Evolutionary conservation across 2,888 invertebrate genomes (phyloP).

Genomic region (Therioaphis trifolii): DNA sequence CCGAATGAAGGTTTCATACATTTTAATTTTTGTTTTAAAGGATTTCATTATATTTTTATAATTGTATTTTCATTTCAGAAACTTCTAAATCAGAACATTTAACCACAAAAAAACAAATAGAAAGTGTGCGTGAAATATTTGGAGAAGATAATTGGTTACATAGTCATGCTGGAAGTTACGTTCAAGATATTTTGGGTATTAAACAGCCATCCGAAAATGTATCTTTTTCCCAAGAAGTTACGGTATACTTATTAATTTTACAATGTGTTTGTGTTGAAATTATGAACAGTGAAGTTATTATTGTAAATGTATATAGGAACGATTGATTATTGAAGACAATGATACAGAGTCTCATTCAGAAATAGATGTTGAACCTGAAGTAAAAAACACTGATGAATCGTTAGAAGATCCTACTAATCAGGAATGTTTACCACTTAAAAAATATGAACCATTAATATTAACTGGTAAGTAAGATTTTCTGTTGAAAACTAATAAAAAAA

Average conservation of each 20-base stretch:
- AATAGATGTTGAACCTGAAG: background rate
- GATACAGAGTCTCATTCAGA: constrained; percentile 2
- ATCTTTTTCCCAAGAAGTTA: constrained; percentile 60
- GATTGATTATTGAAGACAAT: background rate
- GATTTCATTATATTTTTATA: background rate
- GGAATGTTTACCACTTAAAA: background rate
- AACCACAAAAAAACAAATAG: constrained; percentile 74
- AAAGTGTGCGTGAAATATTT: constrained; percentile 72
- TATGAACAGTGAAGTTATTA: background rate
- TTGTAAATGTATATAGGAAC: constrained; percentile 4
- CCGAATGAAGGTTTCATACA: constrained; percentile 21
- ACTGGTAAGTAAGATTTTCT: background rate
- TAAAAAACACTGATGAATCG: background rate
- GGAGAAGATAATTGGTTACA: constrained; percentile 75
- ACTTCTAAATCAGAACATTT: constrained; percentile 69
- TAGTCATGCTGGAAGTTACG: constrained; percentile 71
- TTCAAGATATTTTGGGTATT: constrained; percentile 73
- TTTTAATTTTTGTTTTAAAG: background rate
- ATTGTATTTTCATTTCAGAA: constrained; percentile 29
- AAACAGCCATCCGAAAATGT: constrained; percentile 66
- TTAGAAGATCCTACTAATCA: background rate
- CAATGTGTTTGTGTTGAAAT: too few relatives aligned
- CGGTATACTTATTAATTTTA: background rate
- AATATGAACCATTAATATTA: constrained; percentile 5
- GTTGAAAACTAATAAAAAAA: background rate